These are phyloP conservation scores for Diachrysia chrysitis DNA, from an alignment of 2,888 invertebrate genomes.

Conservation along the genomic window DNA sequence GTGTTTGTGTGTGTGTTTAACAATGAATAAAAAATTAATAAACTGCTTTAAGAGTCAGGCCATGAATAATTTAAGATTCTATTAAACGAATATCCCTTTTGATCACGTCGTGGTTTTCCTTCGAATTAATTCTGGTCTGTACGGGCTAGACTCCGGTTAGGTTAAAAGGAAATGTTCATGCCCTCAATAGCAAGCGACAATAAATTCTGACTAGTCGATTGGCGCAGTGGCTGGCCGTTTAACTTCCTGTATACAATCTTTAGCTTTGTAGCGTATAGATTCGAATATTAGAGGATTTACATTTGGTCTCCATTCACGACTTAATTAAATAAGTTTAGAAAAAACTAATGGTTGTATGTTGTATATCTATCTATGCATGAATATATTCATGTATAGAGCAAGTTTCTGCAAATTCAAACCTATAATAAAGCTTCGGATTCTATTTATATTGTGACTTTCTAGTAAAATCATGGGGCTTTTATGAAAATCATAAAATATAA, in stretches of 20 bases:
- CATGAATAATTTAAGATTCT: not conserved
- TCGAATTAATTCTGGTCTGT: not conserved
- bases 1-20: too few species aligned
- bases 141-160: not conserved
- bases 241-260: not conserved
- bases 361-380: too few species aligned
- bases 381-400: too few species aligned
- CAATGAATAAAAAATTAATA: too few species aligned
- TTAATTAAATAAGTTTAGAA: too few species aligned
- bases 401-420: too few species aligned
- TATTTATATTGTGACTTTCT: too few species aligned
- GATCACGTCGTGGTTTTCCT: not conserved
- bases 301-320: not conserved
- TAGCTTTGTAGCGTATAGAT: not conserved
- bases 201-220: slow-evolving; percentile 7
- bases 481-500: too few species aligned
- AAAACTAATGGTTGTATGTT: too few species aligned
- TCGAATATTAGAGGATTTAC: not conserved
- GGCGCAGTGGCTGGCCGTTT: slow-evolving; percentile 2
- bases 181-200: slow-evolving; percentile 1
- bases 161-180: not conserved
- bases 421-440: too few species aligned
- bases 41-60: not conserved
- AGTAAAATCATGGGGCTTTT: too few species aligned
- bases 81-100: not conserved